Conservation (phyloP, 1,140 invertebrate genomes). For the Drosophila ironensis region DNA sequence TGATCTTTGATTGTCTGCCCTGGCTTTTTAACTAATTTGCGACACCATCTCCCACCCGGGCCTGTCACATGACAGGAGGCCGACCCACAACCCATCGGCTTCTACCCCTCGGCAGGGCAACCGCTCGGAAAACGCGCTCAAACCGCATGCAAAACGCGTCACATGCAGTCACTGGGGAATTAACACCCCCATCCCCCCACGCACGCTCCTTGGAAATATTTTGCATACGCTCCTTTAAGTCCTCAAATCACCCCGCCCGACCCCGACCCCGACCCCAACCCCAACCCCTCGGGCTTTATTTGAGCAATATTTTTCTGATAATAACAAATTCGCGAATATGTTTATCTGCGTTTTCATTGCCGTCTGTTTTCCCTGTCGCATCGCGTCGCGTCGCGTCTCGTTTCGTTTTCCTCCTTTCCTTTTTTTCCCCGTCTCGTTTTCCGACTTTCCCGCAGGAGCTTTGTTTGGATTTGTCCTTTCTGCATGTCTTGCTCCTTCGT, state of each 20-base stretch:
- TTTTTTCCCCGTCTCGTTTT: conserved; percentile 11
- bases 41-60: conserved; percentile 24
- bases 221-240: conserved; percentile 50
- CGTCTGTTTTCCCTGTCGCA: no score
- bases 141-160: conserved; percentile 77
- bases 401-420: not conserved
- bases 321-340: conserved; percentile 80
- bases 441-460: not conserved
- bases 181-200: conserved; percentile 25
- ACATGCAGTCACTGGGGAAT: conserved; percentile 72
- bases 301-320: conserved; percentile 78
- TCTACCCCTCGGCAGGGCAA: not conserved
- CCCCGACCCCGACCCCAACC: no score
- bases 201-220: conserved; percentile 17
- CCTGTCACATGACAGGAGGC: no score
- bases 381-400: no score
- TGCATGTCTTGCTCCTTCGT: conserved; percentile 10
- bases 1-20: conserved; percentile 75
- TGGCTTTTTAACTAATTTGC: conserved; percentile 78
- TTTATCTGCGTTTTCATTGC: conserved; percentile 77
- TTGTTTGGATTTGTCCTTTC: conserved; percentile 56
- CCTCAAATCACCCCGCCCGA: not conserved
- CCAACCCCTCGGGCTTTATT: conserved; percentile 59
- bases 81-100: not conserved
- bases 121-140: conserved; percentile 38